Evolutionary conservation across 2,888 invertebrate species (phyloP).

Genomic region (Leistus spinibarbis): DNA sequence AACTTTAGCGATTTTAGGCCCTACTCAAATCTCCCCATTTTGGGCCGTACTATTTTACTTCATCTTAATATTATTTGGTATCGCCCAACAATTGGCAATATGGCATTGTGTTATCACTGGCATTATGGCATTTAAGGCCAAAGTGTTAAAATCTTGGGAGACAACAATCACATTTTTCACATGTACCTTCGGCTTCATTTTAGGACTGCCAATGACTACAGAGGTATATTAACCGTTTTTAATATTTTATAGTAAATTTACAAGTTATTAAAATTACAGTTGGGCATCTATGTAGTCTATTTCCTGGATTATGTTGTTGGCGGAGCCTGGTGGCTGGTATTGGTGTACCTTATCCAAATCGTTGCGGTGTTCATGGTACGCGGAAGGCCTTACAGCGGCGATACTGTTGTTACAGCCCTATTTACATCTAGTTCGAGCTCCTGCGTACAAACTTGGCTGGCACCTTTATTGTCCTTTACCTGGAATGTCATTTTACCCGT

Average conservation of each 20-base stretch:
- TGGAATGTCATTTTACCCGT: conserved; percentile 90
- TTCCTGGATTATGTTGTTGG: conserved; percentile 84
- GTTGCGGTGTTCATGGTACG: conserved; percentile 85
- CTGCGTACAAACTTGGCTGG: conserved; percentile 63
- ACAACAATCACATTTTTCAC: conserved; percentile 83
- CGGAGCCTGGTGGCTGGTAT: conserved; percentile 86
- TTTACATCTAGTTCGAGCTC: conserved; percentile 60
- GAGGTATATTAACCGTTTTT: conserved; percentile 67
- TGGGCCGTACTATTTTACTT: conserved; percentile 90
- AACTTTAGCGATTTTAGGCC: conserved; percentile 76
- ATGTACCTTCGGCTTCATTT: conserved; percentile 79
- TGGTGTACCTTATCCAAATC: conserved; percentile 76
- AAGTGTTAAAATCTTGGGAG: conserved; percentile 76
- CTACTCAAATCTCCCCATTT: conserved; percentile 79
- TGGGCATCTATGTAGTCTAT: conserved; percentile 81
- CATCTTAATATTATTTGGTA: conserved; percentile 82
- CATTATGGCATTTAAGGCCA: conserved; percentile 78
- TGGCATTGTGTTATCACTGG: conserved; percentile 92
- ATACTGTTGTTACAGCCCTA: conserved; percentile 69
- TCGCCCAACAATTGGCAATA: conserved; percentile 86
- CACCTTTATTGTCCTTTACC: conserved; percentile 77
- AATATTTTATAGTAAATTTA: conserved; percentile 8
- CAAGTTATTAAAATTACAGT: conserved; percentile 56
- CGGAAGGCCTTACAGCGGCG: conserved; percentile 85
- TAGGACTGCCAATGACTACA: conserved; percentile 86